A percentile compares a stretch with the other conserved stretches of the same genome.
Conservation (phyloP, 2,888 invertebrate species). For the Pseudococcus jackbeardsleyi region DNA sequence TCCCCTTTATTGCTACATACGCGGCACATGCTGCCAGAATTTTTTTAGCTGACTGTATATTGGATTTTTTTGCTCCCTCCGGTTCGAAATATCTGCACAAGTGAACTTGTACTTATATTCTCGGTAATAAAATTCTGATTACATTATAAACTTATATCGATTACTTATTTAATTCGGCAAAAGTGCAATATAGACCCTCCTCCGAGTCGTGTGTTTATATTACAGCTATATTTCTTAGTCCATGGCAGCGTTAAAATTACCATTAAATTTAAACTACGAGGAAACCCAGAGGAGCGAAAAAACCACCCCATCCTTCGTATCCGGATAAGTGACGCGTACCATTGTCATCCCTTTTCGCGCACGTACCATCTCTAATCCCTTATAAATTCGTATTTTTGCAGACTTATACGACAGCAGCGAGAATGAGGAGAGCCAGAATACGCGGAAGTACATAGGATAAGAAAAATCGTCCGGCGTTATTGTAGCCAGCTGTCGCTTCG, state of each 20-base stretch:
- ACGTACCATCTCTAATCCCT: constrained; percentile 36
- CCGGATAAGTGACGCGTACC: neutral
- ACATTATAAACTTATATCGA: constrained; percentile 31
- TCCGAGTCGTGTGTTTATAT: constrained; percentile 3
- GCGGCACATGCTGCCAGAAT: neutral
- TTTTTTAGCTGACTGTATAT: neutral
- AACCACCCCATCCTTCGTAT: neutral
- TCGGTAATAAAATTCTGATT: constrained; percentile 33
- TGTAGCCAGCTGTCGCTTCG: constrained; percentile 38
- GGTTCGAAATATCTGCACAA: neutral
- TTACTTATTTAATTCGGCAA: constrained; percentile 14
- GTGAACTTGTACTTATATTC: neutral
- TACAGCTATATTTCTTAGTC: constrained; percentile 3
- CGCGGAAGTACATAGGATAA: constrained; percentile 5
- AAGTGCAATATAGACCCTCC: constrained; percentile 17
- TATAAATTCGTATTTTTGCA: constrained; percentile 45
- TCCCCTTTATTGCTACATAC: neutral
- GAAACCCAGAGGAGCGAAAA: neutral
- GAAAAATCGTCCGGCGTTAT: constrained; percentile 3
- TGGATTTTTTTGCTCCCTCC: neutral
- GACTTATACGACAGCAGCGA: neutral
- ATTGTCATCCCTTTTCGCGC: constrained; percentile 12
- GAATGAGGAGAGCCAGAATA: neutral
- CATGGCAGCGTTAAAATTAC: constrained; percentile 39
- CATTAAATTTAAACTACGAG: constrained; percentile 25